Base-by-base conservation (phyloP, 2,888 invertebrate genomes). In the Sminthurinus aureus region DNA sequence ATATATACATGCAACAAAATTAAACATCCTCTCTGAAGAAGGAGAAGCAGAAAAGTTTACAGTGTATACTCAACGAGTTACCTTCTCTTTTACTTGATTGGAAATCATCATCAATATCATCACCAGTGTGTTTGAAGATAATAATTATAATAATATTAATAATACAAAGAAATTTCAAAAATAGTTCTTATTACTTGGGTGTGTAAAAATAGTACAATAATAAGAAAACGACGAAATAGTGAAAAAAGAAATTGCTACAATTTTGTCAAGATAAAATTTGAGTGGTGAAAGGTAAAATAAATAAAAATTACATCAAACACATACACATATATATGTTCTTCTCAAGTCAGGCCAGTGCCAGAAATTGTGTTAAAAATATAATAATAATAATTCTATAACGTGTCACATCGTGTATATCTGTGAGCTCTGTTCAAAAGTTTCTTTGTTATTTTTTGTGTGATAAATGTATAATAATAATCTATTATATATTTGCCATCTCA, bases 401-500 rank as follows among this genome's bases (percentile, higher is more conserved):
- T 38, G 75, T 75, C n/a, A n/a, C n/a, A n/a, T n/a, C n/a, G n/a
- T 50, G 75, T 75, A 20, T 75, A n/a, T 75, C n/a, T 75, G 75
- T 75, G 75, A 24, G 15, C 77, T 58, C 71, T 26, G 71, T 71
- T 20, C 24, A 24, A 26, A 26, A 22, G 20, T 22, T 50, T 51
- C 11, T 50, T 76, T 18, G 20, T 52, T 20, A 9, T 52, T 51
- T 50, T 75, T n/a, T 75, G 50, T 80, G 78, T 80, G 71, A 79
- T 79, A 80, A 71, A 80, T 80, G 80, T 80, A 80, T 80, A 38
- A 38, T 38, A 38, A 38, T 80, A 69, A 80, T 80, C 52, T 22
- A 22, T 71, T 50, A 50, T 50, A 69, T 50, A 24, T 24, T 20
- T 51, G 58, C 18, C 58, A 58, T 79, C 20, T 69, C 71, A 22